phyloP scores from a whole-genome alignment of 2,113 vertebrate genomes.

The Cynocephalus volans region DNA sequence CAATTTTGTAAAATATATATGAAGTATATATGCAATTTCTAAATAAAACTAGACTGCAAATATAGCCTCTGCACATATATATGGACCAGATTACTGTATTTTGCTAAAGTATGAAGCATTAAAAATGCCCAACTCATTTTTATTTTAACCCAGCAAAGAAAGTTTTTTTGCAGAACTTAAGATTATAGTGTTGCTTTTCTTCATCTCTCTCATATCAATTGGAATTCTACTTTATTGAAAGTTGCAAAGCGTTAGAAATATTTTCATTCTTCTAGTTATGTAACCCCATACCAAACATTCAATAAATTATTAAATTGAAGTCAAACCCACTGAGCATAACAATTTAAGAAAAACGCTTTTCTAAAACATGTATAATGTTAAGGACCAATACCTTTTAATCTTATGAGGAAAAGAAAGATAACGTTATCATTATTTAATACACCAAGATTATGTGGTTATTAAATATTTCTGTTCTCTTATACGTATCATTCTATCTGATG shows the following conservation, averaged over 20 bases:
- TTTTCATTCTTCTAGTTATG: not conserved
- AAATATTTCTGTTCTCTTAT: not conserved
- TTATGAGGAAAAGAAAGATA: not conserved
- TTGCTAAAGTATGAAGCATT: not conserved
- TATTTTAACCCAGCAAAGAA: not conserved
- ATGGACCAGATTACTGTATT: not conserved
- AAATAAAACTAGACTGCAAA: not conserved
- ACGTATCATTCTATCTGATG: not conserved
- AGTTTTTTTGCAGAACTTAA: not conserved
- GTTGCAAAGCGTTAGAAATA: not conserved
- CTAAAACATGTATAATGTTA: not conserved
- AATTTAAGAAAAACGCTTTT: not conserved
- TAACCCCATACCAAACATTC: not conserved
- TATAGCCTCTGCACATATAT: not conserved
- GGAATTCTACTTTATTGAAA: not conserved
- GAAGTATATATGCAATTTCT: not conserved
- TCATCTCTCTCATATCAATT: not conserved
- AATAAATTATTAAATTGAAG: constrained; percentile 20
- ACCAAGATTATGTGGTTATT: not conserved
- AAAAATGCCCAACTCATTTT: not conserved
- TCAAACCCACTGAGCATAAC: not conserved
- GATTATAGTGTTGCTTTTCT: not conserved
- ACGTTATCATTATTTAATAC: not conserved
- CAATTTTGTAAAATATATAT: too few species aligned
- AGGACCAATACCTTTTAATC: not conserved